These are phyloP conservation scores for Euwallacea fornicatus DNA, from an alignment of 1,140 invertebrate genomes.

Conservation along the genomic window DNA sequence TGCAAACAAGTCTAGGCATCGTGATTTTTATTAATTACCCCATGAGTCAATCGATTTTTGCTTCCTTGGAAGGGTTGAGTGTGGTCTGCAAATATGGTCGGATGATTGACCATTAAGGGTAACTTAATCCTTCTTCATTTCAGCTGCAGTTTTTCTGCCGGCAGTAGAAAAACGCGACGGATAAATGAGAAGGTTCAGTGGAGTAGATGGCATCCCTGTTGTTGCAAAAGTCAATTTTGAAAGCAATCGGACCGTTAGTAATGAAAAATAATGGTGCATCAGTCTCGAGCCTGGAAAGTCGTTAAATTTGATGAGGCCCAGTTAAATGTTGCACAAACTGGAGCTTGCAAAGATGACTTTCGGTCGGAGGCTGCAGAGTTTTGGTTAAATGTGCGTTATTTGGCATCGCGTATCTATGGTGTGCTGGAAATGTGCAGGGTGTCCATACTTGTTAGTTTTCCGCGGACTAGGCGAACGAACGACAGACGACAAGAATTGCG, in stretches of 20 bases:
- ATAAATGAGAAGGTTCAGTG: too few species aligned
- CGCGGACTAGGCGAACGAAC: too few species aligned
- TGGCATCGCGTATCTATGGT: too few species aligned
- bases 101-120: background rate
- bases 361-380: background rate
- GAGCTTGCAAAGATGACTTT: constrained; percentile 16
- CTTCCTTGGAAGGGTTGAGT: constrained; percentile 3
- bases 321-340: constrained; percentile 42
- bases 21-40: constrained; percentile 46
- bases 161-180: too few species aligned
- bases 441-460: too few species aligned
- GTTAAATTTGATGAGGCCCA: constrained; percentile 53
- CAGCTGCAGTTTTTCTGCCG: too few species aligned
- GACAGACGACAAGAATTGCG: too few species aligned
- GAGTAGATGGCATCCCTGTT: too few species aligned
- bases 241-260: constrained; percentile 51
- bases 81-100: background rate
- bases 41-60: background rate
- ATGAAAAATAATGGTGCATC: constrained; percentile 55
- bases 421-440: too few species aligned
- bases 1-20: background rate
- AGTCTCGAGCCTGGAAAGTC: constrained; percentile 47
- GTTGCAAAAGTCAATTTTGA: constrained; percentile 37
- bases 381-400: too few species aligned
- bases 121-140: too few species aligned